Base-by-base conservation (phyloP, 37 sponge, comb jelly and placozoan species). In the Spongia lamella region DNA sequence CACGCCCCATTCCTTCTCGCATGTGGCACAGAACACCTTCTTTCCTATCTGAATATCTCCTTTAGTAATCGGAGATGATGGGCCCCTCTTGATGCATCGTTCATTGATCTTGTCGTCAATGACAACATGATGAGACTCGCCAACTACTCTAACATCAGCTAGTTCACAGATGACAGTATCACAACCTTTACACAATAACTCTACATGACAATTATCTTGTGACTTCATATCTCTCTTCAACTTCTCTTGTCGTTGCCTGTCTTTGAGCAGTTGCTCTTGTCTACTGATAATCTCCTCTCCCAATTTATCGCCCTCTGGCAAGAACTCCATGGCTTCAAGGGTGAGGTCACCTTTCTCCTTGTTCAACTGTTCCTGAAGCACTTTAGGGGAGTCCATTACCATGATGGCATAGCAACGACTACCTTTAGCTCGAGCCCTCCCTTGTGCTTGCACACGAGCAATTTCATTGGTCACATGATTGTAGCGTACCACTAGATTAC, bases 401-500 rank as follows among this genome's bases (percentile, higher is more conserved):
- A 83, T 26, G 25, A 88, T 58, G 49, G 79, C 52, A 53, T 36
- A 74, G 34, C 64, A 37, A 14, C 68, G 35, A 55, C 81, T 77
- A n/a, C 75, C 53, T 1, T 68, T 47, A 24, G 76, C 84, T 60
- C 93, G 62, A 20, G 88, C 93, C 39, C 93, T 76, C 49, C 93
- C 93, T 61, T 78, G 56, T 21, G 86, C 65, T 71, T 92, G 93
- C 0, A 62, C 77, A 50, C 64, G 63, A n/a, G 93, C 79, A 29
- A 89, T 88, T 59, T 88, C 85, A 82, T 88, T 79, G 37, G 84
- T 70, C 35, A 92, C 82, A 43, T 76, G 62, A n/a, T 80, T 75
- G 49, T 70, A 93, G 15, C 92, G 91, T 0, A 96, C 88, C 38
- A 96, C 94, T 0, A 93, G 35, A 59, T 93, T 85, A 63, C 97